These are phyloP conservation scores for Cheiracanthium punctorium DNA, from an alignment of 2,888 invertebrate genomes.

Conservation along the genomic window DNA sequence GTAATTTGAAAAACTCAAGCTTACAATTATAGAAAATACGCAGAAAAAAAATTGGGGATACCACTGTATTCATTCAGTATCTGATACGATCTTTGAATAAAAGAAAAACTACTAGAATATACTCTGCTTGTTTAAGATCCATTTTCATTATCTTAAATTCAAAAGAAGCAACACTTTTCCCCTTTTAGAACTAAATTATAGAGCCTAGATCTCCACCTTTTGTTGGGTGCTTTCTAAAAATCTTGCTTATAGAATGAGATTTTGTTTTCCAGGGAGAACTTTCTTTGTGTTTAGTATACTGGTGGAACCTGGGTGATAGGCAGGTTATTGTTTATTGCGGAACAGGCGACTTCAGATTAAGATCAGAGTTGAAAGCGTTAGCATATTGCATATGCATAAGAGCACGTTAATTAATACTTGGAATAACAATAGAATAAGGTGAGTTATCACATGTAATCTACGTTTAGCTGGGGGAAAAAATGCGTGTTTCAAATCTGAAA, in stretches of 20 bases:
- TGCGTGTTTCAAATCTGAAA: no score
- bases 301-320: neutral
- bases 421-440: no score
- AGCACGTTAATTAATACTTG: no score
- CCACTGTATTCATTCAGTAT: no score
- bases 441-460: no score
- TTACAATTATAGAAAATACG: no score
- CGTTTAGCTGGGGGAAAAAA: no score
- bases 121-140: neutral
- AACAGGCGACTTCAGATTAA: neutral
- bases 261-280: neutral
- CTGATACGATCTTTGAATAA: no score
- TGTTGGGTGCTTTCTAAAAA: neutral
- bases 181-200: neutral
- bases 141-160: neutral
- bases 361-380: no score
- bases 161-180: neutral
- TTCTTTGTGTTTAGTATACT: neutral
- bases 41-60: no score
- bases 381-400: no score
- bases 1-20: no score
- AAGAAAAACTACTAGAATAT: neutral
- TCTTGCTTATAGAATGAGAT: neutral
- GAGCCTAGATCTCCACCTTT: neutral
- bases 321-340: neutral